These are phyloP conservation scores for Perca flavescens DNA, from an alignment of 2,113 vertebrate species.

Conservation along the genomic window DNA sequence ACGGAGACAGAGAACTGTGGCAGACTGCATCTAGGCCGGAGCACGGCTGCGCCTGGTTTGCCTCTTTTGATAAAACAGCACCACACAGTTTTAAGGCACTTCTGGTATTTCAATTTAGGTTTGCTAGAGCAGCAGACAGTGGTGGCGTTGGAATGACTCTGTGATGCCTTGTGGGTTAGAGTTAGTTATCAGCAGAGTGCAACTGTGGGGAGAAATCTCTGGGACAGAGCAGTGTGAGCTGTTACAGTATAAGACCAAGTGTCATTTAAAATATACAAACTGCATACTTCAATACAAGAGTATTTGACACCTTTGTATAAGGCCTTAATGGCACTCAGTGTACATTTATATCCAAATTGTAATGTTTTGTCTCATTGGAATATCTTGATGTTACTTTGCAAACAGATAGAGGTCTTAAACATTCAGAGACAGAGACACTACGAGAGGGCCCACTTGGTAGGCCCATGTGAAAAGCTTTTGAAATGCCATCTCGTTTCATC, in stretches of 20 bases:
- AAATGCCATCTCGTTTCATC: conserved; percentile 73
- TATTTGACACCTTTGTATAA: conserved; percentile 9
- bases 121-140: conserved; percentile 54
- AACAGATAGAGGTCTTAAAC: conserved; percentile 18
- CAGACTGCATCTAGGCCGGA: conserved; percentile 39
- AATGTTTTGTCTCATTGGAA: conserved; percentile 3
- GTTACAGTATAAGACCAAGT: conserved; percentile 23
- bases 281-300: neutral
- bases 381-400: conserved; percentile 3
- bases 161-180: conserved; percentile 55
- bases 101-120: conserved; percentile 67
- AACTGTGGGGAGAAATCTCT: conserved; percentile 22
- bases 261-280: conserved; percentile 33
- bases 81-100: conserved; percentile 45
- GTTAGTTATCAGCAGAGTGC: conserved; percentile 61
- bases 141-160: conserved; percentile 57
- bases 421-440: conserved; percentile 13
- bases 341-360: too few species aligned
- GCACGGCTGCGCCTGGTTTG: conserved; percentile 42
- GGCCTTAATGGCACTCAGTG: neutral
- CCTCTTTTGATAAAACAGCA: conserved; percentile 68
- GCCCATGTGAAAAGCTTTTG: conserved; percentile 62
- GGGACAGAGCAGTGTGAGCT: conserved; percentile 8
- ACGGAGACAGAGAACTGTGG: conserved; percentile 41
- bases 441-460: conserved; percentile 43